These are phyloP conservation scores for Sminthurides aquaticus DNA, from an alignment of 2,888 invertebrate species.

Conservation along the genomic window DNA sequence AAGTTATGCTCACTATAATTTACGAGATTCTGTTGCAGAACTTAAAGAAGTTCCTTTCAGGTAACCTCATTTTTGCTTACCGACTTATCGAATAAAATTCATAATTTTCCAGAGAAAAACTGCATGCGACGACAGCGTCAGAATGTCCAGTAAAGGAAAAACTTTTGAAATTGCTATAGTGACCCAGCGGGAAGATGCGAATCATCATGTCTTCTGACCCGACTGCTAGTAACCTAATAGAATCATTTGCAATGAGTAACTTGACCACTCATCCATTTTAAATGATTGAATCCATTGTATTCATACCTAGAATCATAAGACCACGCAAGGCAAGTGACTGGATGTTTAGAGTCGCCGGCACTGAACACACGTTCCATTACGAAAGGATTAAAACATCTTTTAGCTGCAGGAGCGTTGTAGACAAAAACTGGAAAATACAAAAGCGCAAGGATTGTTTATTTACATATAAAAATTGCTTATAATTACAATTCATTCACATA, in stretches of 20 bases:
- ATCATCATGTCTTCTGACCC: constrained; percentile 86
- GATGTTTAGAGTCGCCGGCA: constrained; percentile 64
- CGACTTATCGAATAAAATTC: constrained; percentile 71
- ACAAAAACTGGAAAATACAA: constrained; percentile 60
- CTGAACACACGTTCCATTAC: constrained; percentile 72
- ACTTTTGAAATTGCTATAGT: constrained; percentile 65
- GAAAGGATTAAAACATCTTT: constrained; percentile 82
- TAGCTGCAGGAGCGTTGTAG: constrained; percentile 75
- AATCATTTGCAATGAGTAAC: constrained; percentile 24
- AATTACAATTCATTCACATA: no score
- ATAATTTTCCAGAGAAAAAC: constrained; percentile 77
- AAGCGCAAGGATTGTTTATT: constrained; percentile 1
- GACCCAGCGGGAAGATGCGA: constrained; percentile 67
- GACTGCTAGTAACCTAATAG: constrained; percentile 63
- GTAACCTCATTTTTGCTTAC: constrained; percentile 43
- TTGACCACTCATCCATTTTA: constrained; percentile 6
- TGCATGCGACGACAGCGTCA: constrained; percentile 73
- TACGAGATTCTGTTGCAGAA: no score
- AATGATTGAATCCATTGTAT: neutral
- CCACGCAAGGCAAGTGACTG: constrained; percentile 84
- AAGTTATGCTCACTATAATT: no score
- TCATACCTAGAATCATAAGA: constrained; percentile 72
- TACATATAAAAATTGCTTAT: neutral
- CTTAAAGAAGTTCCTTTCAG: no score
- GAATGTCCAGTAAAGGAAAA: constrained; percentile 76